A percentile compares a stretch with the other conserved stretches of the same genome.
Conservation (phyloP, 1,140 invertebrate species). For the Muscidifurax raptorellus region DNA sequence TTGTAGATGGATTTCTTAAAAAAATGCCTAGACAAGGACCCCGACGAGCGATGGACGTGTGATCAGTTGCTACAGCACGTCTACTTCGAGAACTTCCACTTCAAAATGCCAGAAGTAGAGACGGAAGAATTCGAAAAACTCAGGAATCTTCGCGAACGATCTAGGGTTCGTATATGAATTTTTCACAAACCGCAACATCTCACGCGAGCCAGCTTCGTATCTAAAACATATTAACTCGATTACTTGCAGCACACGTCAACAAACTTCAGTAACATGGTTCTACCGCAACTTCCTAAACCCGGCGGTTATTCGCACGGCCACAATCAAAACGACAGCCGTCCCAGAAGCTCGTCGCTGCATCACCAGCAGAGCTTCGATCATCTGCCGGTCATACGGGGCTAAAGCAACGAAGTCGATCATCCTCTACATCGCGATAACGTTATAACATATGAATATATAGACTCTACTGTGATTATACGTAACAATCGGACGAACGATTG, state of each 20-base stretch:
- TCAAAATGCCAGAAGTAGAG: constrained; percentile 84
- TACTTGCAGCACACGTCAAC: constrained; percentile 76
- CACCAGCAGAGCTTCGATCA: constrained; percentile 79
- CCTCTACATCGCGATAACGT: neutral
- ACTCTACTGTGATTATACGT: constrained; percentile 42
- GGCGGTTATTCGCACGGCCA: constrained; percentile 60
- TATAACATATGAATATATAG: constrained; percentile 5
- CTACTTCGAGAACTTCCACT: constrained; percentile 90
- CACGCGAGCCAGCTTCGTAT: neutral
- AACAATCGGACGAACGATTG: neutral
- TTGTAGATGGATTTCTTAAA: constrained; percentile 88
- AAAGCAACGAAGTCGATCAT: neutral
- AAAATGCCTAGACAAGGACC: constrained; percentile 97
- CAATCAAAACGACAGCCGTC: constrained; percentile 71
- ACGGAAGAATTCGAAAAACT: constrained; percentile 83
- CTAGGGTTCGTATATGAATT: constrained; percentile 73
- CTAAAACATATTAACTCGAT: neutral
- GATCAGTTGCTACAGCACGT: constrained; percentile 92
- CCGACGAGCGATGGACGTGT: constrained; percentile 91
- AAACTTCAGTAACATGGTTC: constrained; percentile 77
- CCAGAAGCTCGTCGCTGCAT: constrained; percentile 72
- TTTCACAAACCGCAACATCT: neutral
- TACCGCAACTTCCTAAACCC: constrained; percentile 79
- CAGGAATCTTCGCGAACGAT: constrained; percentile 77
- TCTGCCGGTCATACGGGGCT: constrained; percentile 82